Conservation (phyloP, 2,113 vertebrate species). For the Xenus cinereus region DNA sequence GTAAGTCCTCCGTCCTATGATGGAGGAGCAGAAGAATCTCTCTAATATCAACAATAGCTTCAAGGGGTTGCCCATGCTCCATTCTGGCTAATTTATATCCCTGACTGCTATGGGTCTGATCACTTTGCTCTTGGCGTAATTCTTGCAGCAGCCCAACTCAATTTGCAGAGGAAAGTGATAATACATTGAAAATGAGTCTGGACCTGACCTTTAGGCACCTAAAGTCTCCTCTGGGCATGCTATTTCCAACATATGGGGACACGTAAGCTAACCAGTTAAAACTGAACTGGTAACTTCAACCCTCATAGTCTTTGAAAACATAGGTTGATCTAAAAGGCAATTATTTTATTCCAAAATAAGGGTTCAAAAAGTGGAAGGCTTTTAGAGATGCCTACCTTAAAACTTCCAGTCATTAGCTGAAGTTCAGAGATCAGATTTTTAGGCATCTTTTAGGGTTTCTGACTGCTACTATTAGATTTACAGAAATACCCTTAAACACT, state of each 20-base stretch:
- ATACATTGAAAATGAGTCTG: neutral
- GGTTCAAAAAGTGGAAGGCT: neutral
- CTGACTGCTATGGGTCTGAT: neutral
- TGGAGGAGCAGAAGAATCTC: neutral
- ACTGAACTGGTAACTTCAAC: neutral
- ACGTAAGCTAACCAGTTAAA: neutral
- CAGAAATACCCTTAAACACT: neutral
- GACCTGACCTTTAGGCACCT: neutral
- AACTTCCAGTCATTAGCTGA: neutral
- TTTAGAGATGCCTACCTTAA: neutral
- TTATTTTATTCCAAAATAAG: neutral
- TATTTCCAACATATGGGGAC: neutral
- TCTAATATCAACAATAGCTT: neutral
- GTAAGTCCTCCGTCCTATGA: neutral
- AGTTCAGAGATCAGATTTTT: neutral
- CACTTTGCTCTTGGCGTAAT: neutral
- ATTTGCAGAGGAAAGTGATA: neutral
- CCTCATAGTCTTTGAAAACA: neutral
- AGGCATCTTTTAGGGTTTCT: neutral
- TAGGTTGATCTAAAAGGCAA: neutral
- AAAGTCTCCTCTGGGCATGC: neutral
- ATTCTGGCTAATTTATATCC: neutral
- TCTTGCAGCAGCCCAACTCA: neutral
- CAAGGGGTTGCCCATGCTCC: neutral
- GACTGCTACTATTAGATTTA: neutral